These are phyloP conservation scores for Mellivora capensis DNA, from an alignment of 2,113 vertebrate species.

Conservation along the genomic window DNA sequence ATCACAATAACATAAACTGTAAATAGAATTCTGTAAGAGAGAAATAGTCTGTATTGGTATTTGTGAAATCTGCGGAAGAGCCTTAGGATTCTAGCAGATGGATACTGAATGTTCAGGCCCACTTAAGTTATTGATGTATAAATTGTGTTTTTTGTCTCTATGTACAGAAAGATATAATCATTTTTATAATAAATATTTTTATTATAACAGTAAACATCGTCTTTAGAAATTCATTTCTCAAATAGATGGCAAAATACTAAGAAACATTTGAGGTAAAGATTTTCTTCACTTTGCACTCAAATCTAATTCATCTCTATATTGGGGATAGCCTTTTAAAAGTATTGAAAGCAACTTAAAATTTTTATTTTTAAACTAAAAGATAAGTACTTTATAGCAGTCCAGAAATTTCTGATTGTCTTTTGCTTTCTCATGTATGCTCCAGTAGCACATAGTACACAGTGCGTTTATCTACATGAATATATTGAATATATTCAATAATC, in stretches of 20 bases:
- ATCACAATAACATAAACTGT: background rate
- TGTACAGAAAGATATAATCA: slow-evolving; percentile 50
- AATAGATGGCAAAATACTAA: background rate
- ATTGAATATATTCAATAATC: background rate
- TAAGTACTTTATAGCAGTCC: background rate
- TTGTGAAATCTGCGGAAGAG: background rate
- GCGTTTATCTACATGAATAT: background rate
- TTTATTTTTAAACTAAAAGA: slow-evolving; percentile 4
- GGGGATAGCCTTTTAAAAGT: background rate
- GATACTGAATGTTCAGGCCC: slow-evolving; percentile 34
- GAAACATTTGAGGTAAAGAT: background rate
- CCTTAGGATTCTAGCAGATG: background rate
- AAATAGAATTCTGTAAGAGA: slow-evolving; percentile 1
- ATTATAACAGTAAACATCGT: background rate
- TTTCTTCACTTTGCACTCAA: slow-evolving; percentile 11
- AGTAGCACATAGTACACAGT: background rate
- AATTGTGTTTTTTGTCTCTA: slow-evolving; percentile 42
- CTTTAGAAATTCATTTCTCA: slow-evolving; percentile 38
- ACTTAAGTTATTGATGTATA: slow-evolving; percentile 61
- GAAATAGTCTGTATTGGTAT: background rate
- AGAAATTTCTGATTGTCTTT: background rate
- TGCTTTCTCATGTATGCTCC: background rate
- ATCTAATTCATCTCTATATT: background rate
- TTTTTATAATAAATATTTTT: slow-evolving; percentile 78
- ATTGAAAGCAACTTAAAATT: background rate